Evolutionary conservation across 92 coral and sea anemone genomes (phyloP), one percentile per base, ranked within the genome.

Genomic region (Porites lobata): DNA sequence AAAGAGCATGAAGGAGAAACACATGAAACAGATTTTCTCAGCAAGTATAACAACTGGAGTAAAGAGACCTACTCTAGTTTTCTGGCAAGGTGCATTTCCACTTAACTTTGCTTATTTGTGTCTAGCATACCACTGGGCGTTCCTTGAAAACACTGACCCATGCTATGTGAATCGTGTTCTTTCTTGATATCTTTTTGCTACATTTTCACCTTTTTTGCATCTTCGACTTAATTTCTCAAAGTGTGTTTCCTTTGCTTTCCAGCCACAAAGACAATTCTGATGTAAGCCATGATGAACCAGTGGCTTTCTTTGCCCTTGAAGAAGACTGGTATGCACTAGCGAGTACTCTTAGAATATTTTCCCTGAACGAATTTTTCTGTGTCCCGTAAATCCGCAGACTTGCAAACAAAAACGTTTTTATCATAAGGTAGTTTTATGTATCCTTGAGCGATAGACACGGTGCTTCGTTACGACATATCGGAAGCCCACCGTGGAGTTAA

Each of bases 21-120:
- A 52, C 93, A 91, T 73, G 98, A 95, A 59, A 82, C 88, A 10
- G 96, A 93, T 56, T 85, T 76, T 47, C 92, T 97, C 69, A 90
- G 92, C 79, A 92, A 95, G 50, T 97, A 94, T 87, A 91, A 95
- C 85, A 84, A 87, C 84, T 97, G 99, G 98, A 96, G 92, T 13
- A 97, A 96, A 92, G 75, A 94, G 38, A 82, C 76, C 17, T 97
- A 95, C 85, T 75, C 82, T 32, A 90, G 82, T 19, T 93, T 85
- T 50, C 77, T 97, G 24, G 92, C 88, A 88, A 79, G 88, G 99
- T 97, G 72, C 47, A 38, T 38, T 38, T 38, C 47, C 47, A 38
- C 47, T 38, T 38, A 38, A 38, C 47, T 38, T 38, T 38, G 47
- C 47, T 38, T 38, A 38, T 38, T 38, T 38, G 47, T 38, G 47